Evolutionary conservation across 2,888 invertebrate genomes (phyloP).

Genomic region (Chironomus tentans): DNA sequence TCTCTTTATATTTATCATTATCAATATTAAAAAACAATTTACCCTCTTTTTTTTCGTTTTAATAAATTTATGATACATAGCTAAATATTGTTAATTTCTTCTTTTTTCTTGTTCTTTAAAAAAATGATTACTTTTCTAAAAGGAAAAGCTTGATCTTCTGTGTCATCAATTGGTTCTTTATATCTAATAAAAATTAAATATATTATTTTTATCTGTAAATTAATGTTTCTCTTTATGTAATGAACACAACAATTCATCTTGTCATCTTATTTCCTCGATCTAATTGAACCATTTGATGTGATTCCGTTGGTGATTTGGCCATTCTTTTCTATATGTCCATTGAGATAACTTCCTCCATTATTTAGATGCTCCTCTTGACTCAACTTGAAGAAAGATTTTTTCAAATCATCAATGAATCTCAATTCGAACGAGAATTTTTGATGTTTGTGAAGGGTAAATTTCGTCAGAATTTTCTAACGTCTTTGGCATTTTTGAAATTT

Average conservation of each 20-base stretch:
- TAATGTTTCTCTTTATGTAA: neutral
- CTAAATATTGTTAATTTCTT: slow-evolving; percentile 1
- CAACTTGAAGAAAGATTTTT: neutral
- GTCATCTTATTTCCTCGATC: slow-evolving; percentile 19
- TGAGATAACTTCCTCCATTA: slow-evolving; percentile 14
- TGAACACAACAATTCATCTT: neutral
- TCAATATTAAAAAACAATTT: neutral
- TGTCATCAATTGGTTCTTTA: neutral
- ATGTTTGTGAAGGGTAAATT: neutral
- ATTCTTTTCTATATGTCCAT: slow-evolving; percentile 18
- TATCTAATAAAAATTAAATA: neutral
- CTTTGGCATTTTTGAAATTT: too few species aligned
- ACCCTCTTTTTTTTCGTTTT: neutral
- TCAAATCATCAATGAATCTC: neutral
- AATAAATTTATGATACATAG: neutral
- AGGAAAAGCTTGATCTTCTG: neutral
- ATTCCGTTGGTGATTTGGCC: slow-evolving; percentile 20
- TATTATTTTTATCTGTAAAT: neutral
- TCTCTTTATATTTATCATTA: neutral
- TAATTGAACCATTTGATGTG: slow-evolving; percentile 8
- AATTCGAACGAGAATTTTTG: neutral
- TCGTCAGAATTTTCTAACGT: too few species aligned
- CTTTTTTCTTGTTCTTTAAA: neutral
- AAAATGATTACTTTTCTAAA: neutral
- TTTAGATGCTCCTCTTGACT: neutral